Conservation (phyloP, 2,113 vertebrate genomes). For the Odocoileus hemionus region DNA sequence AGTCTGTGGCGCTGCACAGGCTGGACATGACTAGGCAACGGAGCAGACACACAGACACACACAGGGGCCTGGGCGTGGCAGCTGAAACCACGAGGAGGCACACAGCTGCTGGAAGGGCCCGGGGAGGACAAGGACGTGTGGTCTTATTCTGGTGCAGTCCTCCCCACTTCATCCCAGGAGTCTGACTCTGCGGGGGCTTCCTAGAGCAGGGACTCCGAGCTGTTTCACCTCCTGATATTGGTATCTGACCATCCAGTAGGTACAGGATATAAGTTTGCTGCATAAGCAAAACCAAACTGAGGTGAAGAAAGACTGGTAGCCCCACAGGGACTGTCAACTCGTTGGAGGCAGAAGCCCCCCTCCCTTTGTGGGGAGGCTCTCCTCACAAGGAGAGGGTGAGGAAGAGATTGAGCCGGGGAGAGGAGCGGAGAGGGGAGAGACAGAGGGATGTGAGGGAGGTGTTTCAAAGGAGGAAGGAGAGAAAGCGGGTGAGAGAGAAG, state of each 20-base stretch:
- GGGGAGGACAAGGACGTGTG: background rate
- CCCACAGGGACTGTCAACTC: background rate
- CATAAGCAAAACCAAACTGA: background rate
- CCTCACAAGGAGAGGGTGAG: background rate
- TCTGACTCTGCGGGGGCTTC: background rate
- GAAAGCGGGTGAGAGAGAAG: background rate
- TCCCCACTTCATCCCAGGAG: background rate
- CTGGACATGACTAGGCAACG: background rate
- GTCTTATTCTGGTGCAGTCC: accelerated
- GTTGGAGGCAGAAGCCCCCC: background rate
- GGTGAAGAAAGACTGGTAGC: background rate
- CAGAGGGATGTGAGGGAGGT: background rate
- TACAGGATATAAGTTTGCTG: background rate
- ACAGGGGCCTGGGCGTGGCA: background rate
- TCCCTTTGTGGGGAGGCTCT: background rate
- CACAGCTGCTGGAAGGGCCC: background rate
- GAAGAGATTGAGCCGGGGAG: background rate
- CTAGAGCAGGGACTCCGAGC: background rate
- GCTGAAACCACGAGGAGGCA: background rate
- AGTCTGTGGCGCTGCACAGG: background rate
- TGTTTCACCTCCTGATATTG: background rate
- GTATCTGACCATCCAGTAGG: background rate
- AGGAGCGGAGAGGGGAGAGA: background rate
- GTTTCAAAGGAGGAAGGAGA: background rate
- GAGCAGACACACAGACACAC: background rate